Evolutionary conservation across 2,797 vertebrate species (phyloP).

Genomic region (Neosalanx taihuensis): DNA sequence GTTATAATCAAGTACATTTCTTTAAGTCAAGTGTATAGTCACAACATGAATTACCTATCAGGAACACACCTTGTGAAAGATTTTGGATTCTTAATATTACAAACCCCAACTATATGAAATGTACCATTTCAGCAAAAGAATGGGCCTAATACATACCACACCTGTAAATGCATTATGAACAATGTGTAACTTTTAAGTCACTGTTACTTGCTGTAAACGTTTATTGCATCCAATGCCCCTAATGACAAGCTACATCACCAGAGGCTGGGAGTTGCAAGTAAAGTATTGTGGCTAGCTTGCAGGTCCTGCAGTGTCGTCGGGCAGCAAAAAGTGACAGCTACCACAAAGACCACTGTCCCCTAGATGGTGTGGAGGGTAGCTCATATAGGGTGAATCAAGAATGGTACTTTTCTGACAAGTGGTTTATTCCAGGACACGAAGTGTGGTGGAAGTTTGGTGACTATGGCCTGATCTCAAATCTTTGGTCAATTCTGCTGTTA

Average conservation of each 20-base stretch:
- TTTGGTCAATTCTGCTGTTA: too few species aligned
- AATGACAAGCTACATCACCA: background rate
- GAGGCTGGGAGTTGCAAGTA: too few species aligned
- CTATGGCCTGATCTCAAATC: too few species aligned
- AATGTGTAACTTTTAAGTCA: background rate
- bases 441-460: too few species aligned
- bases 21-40: slow-evolving; percentile 21
- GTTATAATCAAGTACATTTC: slow-evolving; percentile 21
- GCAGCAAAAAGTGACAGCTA: background rate
- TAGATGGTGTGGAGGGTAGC: background rate
- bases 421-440: too few species aligned
- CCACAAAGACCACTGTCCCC: background rate
- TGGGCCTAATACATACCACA: background rate
- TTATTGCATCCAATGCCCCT: background rate
- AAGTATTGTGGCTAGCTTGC: too few species aligned
- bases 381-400: background rate
- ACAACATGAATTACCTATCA: slow-evolving; percentile 19
- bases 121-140: slow-evolving; percentile 8
- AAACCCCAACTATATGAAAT: background rate
- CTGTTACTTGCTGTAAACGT: background rate
- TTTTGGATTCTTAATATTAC: background rate
- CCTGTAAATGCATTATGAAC: background rate
- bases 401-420: too few species aligned
- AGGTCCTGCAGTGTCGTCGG: too few species aligned
- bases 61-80: slow-evolving; percentile 61